Base-by-base conservation (phyloP, 2,888 invertebrate species). In the Dolichomitus sp. region DNA sequence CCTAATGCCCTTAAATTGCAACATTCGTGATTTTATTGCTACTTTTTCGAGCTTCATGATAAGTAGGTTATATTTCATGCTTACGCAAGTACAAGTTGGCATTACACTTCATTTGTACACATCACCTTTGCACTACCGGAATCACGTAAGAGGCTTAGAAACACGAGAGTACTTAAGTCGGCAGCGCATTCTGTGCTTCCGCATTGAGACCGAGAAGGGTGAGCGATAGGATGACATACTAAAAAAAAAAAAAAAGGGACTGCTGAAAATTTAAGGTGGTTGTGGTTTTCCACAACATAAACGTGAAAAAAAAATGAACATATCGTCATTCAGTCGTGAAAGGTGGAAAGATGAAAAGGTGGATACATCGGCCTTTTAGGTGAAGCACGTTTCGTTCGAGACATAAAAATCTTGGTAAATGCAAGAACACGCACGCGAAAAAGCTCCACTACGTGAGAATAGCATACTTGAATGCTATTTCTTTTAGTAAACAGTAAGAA, bases 71-170 rank as follows among this genome's bases (percentile, higher is more conserved):
- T 45, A 45, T 4, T 45, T n/a, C 2, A 12, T 45, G 45, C 17
- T 19, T 9, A 17, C 17, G 9, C 5, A 19, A 17, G 19, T 19
- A 50, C 17, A 50, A 50, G 50, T 50, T 17, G 19, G 19, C 17
- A 19, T 50, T 50, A 19, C 50, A 9, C 19, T 50, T 19, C 4
- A 50, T 19, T 17, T 19, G 50, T 19, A 5, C 6, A 40, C 37
- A 11, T 45, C n/a, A n/a, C 48, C 23, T 72, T 48, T n/a, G 45
- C n/a, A 48, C 52, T 50, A 12, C 30, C 57, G 45, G 42, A 66
- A 54, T 19, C 19, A 48, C 57, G 75, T 75, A 75, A 76, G 68
- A 76, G 48, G 48, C 52, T 59, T 59, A 76, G 57, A 50, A 68
- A 54, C 57, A 68, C 37, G n/a, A 75, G 37, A 48, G 48, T 59